Evolutionary conservation across 2,888 invertebrate genomes (phyloP), one percentile per base, ranked within the genome.

Genomic region (Ormyrus labotus): DNA sequence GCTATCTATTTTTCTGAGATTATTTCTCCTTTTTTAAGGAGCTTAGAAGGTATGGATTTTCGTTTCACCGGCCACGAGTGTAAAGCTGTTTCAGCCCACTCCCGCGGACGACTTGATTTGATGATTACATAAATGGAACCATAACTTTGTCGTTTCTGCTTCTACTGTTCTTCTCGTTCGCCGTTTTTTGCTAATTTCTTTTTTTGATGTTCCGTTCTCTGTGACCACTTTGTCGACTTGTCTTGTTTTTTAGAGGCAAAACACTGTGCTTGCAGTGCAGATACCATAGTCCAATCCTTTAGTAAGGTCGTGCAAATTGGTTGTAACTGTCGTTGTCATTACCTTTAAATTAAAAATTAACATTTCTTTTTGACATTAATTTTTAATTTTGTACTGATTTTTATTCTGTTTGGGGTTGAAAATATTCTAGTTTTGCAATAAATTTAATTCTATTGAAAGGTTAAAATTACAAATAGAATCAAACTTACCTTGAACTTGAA

Each of bases 81-180:
- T 34, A 34, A 34, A 34, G 3, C 34, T 34, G 34, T 4, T 34
- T 34, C 34, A 34, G 34, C 34, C 34, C 34, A 50, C 45, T 63
- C 34, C 34, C 34, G 34, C 60, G 34, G 19, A 34, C 47, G 13
- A 58, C 71, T 80, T 72, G 72, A 57, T 75, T 79, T 67, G 79
- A 80, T 79, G 85, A 85, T 86, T 86, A 86, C 85, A 85, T 86
- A 86, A 86, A 86, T 78, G 84, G 82, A 82, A 76, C 81, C 83
- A 82, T 84, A 81, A 82, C 67, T 71, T 50, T 55, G n/a, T n/a
- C 34, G 34, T 34, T 34, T 34, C 34, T 34, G 55, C 10, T 45
- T 50, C 63, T 71, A 5, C 9, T 58, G 50, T 10, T 6, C 55
- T 58, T 65, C 8, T 64, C 10, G 6, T 10, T 55, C 13, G 47